Percentiles rank a stretch among this genome's conserved stretches.
These are phyloP conservation scores for Antheraea assamensis DNA, from an alignment of 2,888 invertebrate genomes.

Conservation along the genomic window DNA sequence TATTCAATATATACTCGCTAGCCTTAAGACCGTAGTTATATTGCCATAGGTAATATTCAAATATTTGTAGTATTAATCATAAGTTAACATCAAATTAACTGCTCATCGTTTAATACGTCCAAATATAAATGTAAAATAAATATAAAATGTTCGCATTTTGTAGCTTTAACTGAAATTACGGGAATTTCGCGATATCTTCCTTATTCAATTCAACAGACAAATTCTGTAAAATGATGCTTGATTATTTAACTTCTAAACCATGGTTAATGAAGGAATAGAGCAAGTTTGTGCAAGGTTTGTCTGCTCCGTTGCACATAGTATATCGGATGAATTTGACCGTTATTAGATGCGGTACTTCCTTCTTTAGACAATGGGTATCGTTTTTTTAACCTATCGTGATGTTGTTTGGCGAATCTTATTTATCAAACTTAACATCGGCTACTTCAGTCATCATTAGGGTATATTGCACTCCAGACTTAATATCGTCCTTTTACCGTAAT, in stretches of 20 bases:
- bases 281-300: not conserved
- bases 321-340: not conserved
- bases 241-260: not conserved
- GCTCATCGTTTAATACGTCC: no score
- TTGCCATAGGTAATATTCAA: no score
- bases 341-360: conserved; percentile 1
- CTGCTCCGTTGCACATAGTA: not conserved
- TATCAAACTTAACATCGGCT: not conserved
- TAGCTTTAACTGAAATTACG: not conserved
- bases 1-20: no score
- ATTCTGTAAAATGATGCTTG: not conserved
- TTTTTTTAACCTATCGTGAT: not conserved
- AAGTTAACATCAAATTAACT: no score
- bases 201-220: not conserved
- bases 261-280: not conserved
- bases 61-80: no score
- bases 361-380: not conserved
- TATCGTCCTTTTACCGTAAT: no score
- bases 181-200: not conserved
- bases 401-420: not conserved
- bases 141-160: no score
- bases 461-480: no score
- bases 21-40: no score
- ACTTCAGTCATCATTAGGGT: not conserved
- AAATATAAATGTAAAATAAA: no score